Percentiles rank a stretch among this genome's conserved stretches.
Conservation (phyloP, 2,113 vertebrate species). For the Xiphias gladius region DNA sequence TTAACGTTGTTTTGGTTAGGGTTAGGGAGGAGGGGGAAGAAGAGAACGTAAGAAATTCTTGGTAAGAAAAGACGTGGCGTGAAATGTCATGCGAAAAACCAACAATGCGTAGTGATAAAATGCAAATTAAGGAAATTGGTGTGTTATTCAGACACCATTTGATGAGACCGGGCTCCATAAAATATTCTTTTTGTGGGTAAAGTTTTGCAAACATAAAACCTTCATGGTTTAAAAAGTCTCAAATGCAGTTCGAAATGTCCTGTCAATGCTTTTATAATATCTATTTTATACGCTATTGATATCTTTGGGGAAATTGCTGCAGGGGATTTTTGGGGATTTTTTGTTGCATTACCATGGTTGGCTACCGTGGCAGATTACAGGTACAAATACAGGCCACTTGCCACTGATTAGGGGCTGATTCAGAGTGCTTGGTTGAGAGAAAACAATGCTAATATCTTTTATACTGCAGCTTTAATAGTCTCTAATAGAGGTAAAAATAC, state of each 20-base stretch:
- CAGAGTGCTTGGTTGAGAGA: background rate
- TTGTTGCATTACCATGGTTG: background rate
- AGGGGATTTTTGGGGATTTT: too few species aligned
- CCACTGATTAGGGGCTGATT: background rate
- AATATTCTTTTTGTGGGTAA: background rate
- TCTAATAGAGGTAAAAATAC: background rate
- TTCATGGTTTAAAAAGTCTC: background rate
- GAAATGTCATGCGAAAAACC: too few species aligned
- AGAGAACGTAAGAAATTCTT: too few species aligned
- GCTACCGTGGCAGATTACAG: too few species aligned
- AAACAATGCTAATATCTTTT: background rate
- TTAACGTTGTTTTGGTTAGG: too few species aligned
- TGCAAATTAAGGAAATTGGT: too few species aligned
- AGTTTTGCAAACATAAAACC: background rate
- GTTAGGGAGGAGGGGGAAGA: too few species aligned
- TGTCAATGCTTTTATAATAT: background rate
- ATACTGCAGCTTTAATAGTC: background rate
- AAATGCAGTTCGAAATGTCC: background rate
- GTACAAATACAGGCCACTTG: background rate
- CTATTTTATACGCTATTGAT: background rate
- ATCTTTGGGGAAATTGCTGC: background rate
- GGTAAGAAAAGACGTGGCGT: too few species aligned
- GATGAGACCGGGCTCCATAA: too few species aligned
- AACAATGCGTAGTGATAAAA: too few species aligned
- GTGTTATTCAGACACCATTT: too few species aligned